phyloP scores from a whole-genome alignment of 1,140 invertebrate species.

The Hyphantria cunea region DNA sequence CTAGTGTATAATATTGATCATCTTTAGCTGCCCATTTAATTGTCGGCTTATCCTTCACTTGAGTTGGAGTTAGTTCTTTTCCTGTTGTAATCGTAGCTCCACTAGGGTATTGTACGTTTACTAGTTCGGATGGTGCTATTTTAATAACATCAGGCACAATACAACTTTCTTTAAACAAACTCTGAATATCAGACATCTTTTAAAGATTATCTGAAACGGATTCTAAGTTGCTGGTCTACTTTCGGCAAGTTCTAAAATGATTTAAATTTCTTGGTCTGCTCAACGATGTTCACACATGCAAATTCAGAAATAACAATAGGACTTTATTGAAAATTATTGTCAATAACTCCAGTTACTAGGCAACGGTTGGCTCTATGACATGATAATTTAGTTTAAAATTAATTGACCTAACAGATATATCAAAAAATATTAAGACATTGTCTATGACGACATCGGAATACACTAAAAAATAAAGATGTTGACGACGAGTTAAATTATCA shows the following conservation, averaged over 20 bases:
- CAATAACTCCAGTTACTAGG: too few species aligned
- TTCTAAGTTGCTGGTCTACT: not conserved
- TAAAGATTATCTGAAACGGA: conserved; percentile 2
- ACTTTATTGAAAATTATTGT: conserved; percentile 5
- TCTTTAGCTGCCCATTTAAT: conserved; percentile 70
- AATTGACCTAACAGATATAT: too few species aligned
- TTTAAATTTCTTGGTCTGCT: too few species aligned
- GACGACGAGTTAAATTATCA: too few species aligned
- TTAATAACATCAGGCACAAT: conserved; percentile 67
- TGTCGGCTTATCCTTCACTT: conserved; percentile 66
- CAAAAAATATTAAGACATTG: too few species aligned
- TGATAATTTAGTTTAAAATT: too few species aligned
- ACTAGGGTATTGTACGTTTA: conserved; percentile 54
- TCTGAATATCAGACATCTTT: conserved; percentile 58
- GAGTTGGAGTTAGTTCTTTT: conserved; percentile 66
- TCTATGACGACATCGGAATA: too few species aligned
- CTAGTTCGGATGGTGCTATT: conserved; percentile 56
- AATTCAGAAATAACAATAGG: too few species aligned
- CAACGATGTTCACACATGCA: too few species aligned
- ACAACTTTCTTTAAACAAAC: conserved; percentile 61
- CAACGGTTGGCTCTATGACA: too few species aligned
- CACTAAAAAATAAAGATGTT: too few species aligned
- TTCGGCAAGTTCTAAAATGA: not conserved
- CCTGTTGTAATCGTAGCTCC: conserved; percentile 48
- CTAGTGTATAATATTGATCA: conserved; percentile 86